phyloP scores from a whole-genome alignment of 2,113 vertebrate species.

The Motacilla tschutschensis region DNA sequence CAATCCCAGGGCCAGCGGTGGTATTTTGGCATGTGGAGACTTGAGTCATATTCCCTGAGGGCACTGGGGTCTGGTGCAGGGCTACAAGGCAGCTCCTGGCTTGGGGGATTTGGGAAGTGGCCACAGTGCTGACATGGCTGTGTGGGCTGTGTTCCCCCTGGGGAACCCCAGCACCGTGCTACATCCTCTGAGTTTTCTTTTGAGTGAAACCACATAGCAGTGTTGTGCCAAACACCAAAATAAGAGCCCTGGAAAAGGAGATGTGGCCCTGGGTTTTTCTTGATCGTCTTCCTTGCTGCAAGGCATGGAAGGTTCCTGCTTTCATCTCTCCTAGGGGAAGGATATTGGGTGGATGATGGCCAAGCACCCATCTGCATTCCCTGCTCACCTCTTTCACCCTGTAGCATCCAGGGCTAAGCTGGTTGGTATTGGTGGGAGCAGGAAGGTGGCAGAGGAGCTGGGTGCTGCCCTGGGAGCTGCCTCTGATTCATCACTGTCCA shows the following conservation, averaged over 20 bases:
- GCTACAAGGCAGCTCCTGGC: background rate
- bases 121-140: too few relatives aligned
- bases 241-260: background rate
- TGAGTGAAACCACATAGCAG: background rate
- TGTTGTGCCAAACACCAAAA: slow-evolving; percentile 23
- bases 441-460: background rate
- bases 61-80: background rate
- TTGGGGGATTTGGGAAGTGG: background rate
- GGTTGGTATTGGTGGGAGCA: background rate
- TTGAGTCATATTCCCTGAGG: background rate
- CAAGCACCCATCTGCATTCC: background rate
- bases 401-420: background rate
- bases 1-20: accelerated
- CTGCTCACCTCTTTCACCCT: background rate
- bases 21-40: background rate
- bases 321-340: accelerated
- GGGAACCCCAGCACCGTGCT: accelerated
- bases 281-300: background rate
- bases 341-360: background rate
- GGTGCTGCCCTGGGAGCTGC: background rate
- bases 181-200: background rate
- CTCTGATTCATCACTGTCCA: accelerated
- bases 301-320: background rate
- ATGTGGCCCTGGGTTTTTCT: background rate
- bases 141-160: background rate